Evolutionary conservation across 2,797 vertebrate species (phyloP).

Genomic region (Rhinella marina): DNA sequence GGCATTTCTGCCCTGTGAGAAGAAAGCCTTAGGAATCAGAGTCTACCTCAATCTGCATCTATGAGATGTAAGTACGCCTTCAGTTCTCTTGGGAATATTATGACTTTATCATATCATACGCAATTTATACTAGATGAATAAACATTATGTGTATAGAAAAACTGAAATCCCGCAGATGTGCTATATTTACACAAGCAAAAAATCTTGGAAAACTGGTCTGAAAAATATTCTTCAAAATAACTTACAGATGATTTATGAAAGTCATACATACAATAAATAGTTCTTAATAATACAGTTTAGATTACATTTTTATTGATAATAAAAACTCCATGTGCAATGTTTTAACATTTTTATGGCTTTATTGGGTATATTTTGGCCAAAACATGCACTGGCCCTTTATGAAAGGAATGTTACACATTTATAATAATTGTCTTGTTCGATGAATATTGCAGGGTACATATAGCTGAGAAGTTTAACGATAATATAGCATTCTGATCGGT

Average conservation of each 20-base stretch:
- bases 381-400: constrained; percentile 42
- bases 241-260: constrained; percentile 47
- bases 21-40: no score
- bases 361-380: constrained; percentile 49
- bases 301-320: constrained; percentile 59
- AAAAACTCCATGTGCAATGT: constrained; percentile 52
- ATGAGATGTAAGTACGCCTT: no score
- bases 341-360: constrained; percentile 41
- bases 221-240: constrained; percentile 21
- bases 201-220: background rate
- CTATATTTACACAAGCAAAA: background rate
- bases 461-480: constrained; percentile 1
- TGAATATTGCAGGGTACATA: constrained; percentile 13
- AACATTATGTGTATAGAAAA: background rate
- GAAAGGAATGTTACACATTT: constrained; percentile 33
- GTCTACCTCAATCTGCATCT: no score
- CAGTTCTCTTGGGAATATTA: background rate
- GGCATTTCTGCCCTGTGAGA: no score
- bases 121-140: background rate
- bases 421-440: constrained; percentile 30
- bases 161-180: background rate
- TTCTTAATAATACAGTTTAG: constrained; percentile 50
- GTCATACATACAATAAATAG: constrained; percentile 45
- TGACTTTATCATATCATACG: background rate
- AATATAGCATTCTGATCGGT: constrained; percentile 33